Base-by-base conservation (phyloP, 2,888 invertebrate genomes). In the Xanthia togata region DNA sequence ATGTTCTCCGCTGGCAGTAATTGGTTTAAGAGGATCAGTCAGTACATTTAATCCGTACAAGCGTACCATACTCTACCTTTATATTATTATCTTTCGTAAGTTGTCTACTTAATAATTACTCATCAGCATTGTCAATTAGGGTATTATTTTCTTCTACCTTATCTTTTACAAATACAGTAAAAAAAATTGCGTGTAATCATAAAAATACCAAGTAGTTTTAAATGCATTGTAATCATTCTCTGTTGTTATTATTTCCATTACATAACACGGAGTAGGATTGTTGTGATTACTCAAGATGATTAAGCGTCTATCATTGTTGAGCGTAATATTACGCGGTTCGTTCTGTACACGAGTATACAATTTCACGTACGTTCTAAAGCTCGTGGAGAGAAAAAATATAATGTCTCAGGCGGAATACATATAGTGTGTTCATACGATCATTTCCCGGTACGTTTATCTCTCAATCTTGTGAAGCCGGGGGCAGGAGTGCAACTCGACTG, bases 391-490 rank as follows among this genome's bases (percentile, higher is more conserved):
- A 77, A 84, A 83, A 85, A 78, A 79, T 47, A 64, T 70, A 74
- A 12, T 64, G 83, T 74, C 80, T 83, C 78, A 63, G 81, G 82
- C 85, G 62, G 55, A 79, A 53, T 82, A 31, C 60, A 55, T 82
- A 31, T 60, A 55, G 80, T 89, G 86, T 89, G 88, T 89, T 88
- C 88, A 87, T 90, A 87, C 84, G 85, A 85, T 81, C 83, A 76
- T 88, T 92, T 92, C 92, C 91, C 85, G 87, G 93, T 91, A 90
- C 90, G 91, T 93, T 93, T 94, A 94, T 94, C 92, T 90, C 92
- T 92, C 89, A 92, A 94, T 94, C 93, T 93, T 82, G 90, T 86
- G 87, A 80, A 86, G 88, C 90, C 83, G 84, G 88, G 90, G 91
- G 92, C 92, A 92, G 89, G 91, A 93, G 93, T 91, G 93, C 91